Percentiles rank a stretch among this genome's conserved stretches.
Conservation (phyloP, 2,888 invertebrate species). For the Dioctria linearis region DNA sequence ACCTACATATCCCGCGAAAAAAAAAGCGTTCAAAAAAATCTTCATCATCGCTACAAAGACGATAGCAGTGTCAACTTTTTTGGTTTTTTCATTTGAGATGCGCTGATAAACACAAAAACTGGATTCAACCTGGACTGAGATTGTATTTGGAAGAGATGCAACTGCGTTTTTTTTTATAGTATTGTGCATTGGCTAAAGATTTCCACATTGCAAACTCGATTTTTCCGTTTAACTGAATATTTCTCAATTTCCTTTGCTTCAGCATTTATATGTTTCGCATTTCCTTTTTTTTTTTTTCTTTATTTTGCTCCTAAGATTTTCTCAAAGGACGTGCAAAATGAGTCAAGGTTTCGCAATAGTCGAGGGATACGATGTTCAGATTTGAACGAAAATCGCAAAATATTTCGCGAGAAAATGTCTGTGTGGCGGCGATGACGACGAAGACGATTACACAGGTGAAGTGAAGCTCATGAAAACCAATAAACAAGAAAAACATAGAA, state of each 20-base stretch:
- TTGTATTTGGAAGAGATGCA: neutral
- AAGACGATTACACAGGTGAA: neutral
- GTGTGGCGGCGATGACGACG: neutral
- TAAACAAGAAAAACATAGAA: constrained; percentile 8
- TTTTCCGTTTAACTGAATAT: neutral
- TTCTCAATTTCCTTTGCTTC: neutral
- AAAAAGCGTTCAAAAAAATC: constrained; percentile 12
- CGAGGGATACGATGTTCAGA: neutral
- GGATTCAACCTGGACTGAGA: neutral
- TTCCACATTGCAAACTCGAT: neutral
- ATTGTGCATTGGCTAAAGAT: neutral
- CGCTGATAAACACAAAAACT: constrained; percentile 13
- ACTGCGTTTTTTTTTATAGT: neutral
- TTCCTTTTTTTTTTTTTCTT: neutral
- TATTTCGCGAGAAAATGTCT: neutral
- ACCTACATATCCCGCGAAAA: neutral
- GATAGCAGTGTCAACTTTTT: neutral
- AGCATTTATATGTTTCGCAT: neutral
- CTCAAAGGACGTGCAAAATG: constrained; percentile 49
- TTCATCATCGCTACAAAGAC: neutral
- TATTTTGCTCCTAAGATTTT: constrained; percentile 26
- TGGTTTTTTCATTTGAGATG: neutral
- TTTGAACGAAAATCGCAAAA: neutral
- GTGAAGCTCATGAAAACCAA: neutral
- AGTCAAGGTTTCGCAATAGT: constrained; percentile 34